Percentiles rank a stretch among this genome's conserved stretches.
Evolutionary conservation across 2,888 invertebrate genomes (phyloP).

Genomic region (Serrognathus titanus): DNA sequence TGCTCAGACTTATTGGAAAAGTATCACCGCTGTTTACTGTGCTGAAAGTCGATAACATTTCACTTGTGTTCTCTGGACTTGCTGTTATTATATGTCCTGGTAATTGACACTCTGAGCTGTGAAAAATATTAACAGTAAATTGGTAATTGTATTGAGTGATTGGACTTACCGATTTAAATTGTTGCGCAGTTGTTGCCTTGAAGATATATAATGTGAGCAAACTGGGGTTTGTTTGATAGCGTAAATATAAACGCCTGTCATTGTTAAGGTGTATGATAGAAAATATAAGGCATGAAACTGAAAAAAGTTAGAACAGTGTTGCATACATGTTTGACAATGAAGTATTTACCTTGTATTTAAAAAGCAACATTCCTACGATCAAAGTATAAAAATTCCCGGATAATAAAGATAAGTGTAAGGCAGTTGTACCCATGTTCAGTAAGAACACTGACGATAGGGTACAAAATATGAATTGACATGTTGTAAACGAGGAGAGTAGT

Average conservation of each 20-base stretch:
- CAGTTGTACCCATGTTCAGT: slow-evolving; percentile 74
- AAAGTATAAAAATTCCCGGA: slow-evolving; percentile 84
- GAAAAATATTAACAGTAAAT: slow-evolving; percentile 4
- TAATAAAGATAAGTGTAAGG: slow-evolving; percentile 75
- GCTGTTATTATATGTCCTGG: slow-evolving; percentile 44
- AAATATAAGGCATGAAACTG: slow-evolving; percentile 84
- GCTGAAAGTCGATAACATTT: slow-evolving; percentile 47
- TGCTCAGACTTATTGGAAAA: slow-evolving; percentile 52
- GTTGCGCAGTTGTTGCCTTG: slow-evolving; percentile 35
- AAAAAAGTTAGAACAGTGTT: slow-evolving; percentile 14
- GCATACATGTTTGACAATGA: background rate
- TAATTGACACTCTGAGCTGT: slow-evolving; percentile 39
- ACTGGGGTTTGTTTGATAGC: slow-evolving; percentile 60
- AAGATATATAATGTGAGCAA: slow-evolving; percentile 41
- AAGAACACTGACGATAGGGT: slow-evolving; percentile 73
- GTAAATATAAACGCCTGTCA: slow-evolving; percentile 68
- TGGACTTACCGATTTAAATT: slow-evolving; percentile 38
- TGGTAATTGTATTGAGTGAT: background rate
- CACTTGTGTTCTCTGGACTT: slow-evolving; percentile 47
- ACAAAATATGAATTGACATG: slow-evolving; percentile 73
- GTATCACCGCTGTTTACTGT: slow-evolving; percentile 50
- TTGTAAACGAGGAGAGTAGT: slow-evolving; percentile 55
- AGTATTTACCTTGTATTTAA: slow-evolving; percentile 69
- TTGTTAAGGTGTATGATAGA: slow-evolving; percentile 71
- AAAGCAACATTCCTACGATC: slow-evolving; percentile 73